These are phyloP conservation scores for Archivesica marissinica DNA, from an alignment of 1,140 invertebrate species.

Conservation along the genomic window DNA sequence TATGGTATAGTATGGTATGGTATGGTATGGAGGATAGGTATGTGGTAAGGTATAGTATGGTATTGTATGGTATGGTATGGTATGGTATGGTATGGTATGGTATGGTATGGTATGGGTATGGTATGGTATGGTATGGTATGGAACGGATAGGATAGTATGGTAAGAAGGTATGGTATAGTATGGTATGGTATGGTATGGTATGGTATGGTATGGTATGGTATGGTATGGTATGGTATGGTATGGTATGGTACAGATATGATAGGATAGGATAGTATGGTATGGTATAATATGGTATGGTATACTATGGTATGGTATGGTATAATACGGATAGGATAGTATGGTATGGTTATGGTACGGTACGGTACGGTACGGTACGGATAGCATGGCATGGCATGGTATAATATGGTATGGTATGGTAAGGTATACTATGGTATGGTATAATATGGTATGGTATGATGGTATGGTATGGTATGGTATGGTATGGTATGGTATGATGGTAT, in stretches of 20 bases:
- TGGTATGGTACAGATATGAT: constrained; percentile 70
- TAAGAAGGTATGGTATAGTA: constrained; percentile 72
- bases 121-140: too few relatives aligned
- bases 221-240: constrained; percentile 66
- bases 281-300: constrained; percentile 54
- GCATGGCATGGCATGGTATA: too few relatives aligned
- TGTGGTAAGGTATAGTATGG: constrained; percentile 65
- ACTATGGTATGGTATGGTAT: constrained; percentile 61
- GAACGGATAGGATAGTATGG: too few relatives aligned
- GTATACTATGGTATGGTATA: constrained; percentile 69
- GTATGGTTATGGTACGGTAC: constrained; percentile 61
- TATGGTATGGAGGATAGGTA: constrained; percentile 68
- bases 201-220: constrained; percentile 67
- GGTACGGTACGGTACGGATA: too few relatives aligned
- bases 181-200: constrained; percentile 67
- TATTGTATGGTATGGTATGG: too few relatives aligned
- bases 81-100: constrained; percentile 74
- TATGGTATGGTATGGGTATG: too few relatives aligned
- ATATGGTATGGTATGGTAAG: constrained; percentile 58
- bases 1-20: constrained; percentile 72
- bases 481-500: constrained; percentile 64
- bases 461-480: constrained; percentile 57
- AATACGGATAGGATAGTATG: constrained; percentile 60
- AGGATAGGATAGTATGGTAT: constrained; percentile 54
- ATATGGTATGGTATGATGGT: too few relatives aligned